phyloP scores from a whole-genome alignment of 35 echinoderm and acorn worm species.

The Stichopus chloronotus region DNA sequence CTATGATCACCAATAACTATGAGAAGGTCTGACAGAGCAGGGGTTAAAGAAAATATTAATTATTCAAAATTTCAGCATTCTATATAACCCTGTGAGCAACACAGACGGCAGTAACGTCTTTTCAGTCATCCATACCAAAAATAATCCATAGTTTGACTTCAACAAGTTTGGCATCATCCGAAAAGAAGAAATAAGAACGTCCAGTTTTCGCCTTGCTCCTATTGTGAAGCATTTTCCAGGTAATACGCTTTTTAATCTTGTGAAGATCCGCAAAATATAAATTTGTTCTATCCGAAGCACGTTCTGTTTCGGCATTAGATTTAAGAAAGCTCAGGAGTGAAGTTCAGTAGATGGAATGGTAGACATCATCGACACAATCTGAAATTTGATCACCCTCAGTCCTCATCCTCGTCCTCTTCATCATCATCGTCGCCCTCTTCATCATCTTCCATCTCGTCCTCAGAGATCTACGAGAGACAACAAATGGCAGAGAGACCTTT shows the following conservation, averaged over 20 bases:
- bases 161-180: no score
- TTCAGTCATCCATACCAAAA: background rate
- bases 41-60: no score
- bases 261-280: background rate
- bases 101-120: constrained; percentile 1
- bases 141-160: background rate
- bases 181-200: no score
- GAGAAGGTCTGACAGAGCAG: no score
- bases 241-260: background rate
- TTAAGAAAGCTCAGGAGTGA: background rate
- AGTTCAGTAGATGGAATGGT: background rate
- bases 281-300: background rate
- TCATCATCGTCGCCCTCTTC: constrained; percentile 73
- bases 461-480: constrained; percentile 58
- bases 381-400: constrained; percentile 5
- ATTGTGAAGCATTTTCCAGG: no score
- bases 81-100: background rate
- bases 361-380: background rate
- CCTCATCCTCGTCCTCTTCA: constrained; percentile 68
- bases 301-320: background rate
- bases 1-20: no score
- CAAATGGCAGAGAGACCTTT: background rate
- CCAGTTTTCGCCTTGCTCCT: no score
- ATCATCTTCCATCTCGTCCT: constrained; percentile 76
- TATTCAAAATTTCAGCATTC: background rate